Evolutionary conservation across 2,797 vertebrate genomes (phyloP), one percentile per base, ranked within the genome.

Genomic region (Cossypha dichroa): DNA sequence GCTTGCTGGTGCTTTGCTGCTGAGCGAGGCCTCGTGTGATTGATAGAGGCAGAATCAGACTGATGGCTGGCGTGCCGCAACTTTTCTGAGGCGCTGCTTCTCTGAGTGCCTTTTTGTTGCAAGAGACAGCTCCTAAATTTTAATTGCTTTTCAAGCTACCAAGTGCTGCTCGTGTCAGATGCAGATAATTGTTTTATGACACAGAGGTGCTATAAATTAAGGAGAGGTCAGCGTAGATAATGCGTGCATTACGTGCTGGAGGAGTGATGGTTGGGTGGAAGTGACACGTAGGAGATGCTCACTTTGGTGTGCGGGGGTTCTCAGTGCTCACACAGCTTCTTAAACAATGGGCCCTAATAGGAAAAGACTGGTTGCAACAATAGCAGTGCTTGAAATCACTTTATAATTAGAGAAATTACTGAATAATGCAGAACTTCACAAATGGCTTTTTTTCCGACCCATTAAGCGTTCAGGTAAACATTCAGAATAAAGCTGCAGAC

Each of bases 111-210:
- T 88, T 88, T 96, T 96, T 97, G 96, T 97, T 94, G 80, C 56
- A 16, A 58, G 97, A 97, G 97, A 97, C 97, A 97, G 95, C 91
- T 97, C 92, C 91, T 93, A 97, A 97, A 96, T 96, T 97, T 95
- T 98, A 97, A 98, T 98, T 97, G 97, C 95, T 97, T 97, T 97
- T 97, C 96, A 69, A 96, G 68, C 91, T 87, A 89, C 95, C 63
- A 26, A 95, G 94, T 93, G 94, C 95, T 91, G 96, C 92, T 96
- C 10, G 25, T 97, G 96, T 97, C 97, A 96, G 95, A 96, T 51
- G 93, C 56, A 34, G 94, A 90, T 98, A 97, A 97, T 97, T 98
- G 97, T 93, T 97, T 96, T 97, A 97, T 96, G 97, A 95, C 92
- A 95, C 19, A 45, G 92, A 95, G 93, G 92, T 95, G 74, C 79